phyloP scores from a whole-genome alignment of 2,888 invertebrate genomes.

The Galerucella calmariensis region DNA sequence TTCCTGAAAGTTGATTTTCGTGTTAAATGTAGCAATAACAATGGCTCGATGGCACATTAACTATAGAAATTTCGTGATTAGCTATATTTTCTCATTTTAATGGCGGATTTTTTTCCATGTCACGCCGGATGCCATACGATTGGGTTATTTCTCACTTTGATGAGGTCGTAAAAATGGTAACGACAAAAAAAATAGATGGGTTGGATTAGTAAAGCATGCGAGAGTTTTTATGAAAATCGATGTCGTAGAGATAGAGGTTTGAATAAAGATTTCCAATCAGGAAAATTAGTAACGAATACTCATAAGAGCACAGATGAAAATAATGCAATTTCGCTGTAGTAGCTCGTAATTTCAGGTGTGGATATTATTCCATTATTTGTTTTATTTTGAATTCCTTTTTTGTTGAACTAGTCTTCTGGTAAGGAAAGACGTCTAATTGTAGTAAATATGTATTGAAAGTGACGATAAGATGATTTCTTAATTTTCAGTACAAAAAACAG shows the following conservation, averaged over 20 bases:
- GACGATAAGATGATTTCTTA: too few species aligned
- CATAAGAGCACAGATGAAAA: background rate
- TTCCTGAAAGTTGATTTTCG: background rate
- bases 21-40: conserved; percentile 38
- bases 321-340: too few species aligned
- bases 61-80: conserved; percentile 39
- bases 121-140: conserved; percentile 41
- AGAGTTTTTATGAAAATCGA: conserved; percentile 11
- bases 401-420: too few species aligned
- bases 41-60: conserved; percentile 36
- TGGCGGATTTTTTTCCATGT: conserved; percentile 36
- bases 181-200: conserved; percentile 28
- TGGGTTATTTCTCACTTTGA: conserved; percentile 38
- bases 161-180: conserved; percentile 34
- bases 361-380: too few species aligned
- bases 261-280: background rate
- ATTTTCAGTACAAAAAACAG: too few species aligned
- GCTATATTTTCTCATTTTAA: conserved; percentile 39
- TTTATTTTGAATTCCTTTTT: too few species aligned
- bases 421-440: too few species aligned
- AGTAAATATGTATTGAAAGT: too few species aligned
- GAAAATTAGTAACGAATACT: background rate
- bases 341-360: too few species aligned
- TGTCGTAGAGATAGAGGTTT: background rate
- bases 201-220: conserved; percentile 23